Evolutionary conservation across 1,140 invertebrate species (phyloP).

Genomic region (Bombus sylvicola): DNA sequence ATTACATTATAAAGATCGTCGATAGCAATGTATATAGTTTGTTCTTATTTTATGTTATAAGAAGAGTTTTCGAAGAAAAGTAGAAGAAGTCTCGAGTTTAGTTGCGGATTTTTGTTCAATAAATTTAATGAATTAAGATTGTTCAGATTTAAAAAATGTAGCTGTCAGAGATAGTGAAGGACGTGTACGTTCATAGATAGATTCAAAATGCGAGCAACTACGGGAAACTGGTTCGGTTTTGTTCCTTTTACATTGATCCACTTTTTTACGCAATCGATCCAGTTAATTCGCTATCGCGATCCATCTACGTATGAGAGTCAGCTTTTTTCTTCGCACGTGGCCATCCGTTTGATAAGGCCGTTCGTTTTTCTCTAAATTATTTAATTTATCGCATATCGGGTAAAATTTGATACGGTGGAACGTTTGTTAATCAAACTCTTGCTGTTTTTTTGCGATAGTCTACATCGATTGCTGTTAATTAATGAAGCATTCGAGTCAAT

Average conservation of each 20-base stretch:
- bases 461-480: background rate
- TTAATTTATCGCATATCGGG: constrained; percentile 18
- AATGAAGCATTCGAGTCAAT: background rate
- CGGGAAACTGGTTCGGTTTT: constrained; percentile 43
- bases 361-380: constrained; percentile 6
- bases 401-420: constrained; percentile 8
- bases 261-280: constrained; percentile 48
- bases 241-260: constrained; percentile 40
- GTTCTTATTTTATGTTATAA: background rate
- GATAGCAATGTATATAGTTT: background rate
- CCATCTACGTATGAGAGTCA: constrained; percentile 22
- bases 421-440: constrained; percentile 15
- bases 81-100: background rate
- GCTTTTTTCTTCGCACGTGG: constrained; percentile 33
- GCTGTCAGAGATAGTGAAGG: background rate
- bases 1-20: background rate
- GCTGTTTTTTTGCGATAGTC: background rate
- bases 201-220: constrained; percentile 22
- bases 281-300: constrained; percentile 47
- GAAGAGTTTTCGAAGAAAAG: no score
- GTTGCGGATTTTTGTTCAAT: background rate
- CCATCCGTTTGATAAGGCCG: constrained; percentile 23
- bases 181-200: background rate
- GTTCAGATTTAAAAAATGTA: background rate
- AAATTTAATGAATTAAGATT: background rate